These are phyloP conservation scores for Orgyia antiqua DNA, from an alignment of 2,888 invertebrate species.

Conservation along the genomic window DNA sequence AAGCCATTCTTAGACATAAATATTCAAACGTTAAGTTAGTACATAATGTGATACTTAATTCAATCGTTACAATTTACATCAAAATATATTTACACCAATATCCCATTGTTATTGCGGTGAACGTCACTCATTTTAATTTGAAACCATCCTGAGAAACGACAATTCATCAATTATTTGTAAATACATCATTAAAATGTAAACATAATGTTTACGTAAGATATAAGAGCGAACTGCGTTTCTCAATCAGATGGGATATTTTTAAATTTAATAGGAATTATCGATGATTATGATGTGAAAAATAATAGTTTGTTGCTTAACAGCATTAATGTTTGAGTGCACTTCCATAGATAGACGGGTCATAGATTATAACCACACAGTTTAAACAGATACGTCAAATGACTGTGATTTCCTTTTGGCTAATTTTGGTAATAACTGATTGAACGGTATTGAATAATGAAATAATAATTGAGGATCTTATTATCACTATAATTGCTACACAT, in stretches of 20 bases:
- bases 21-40: constrained; percentile 8
- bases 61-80: constrained; percentile 28
- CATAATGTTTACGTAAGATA: constrained; percentile 28
- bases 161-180: constrained; percentile 60
- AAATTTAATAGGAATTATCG: constrained; percentile 42
- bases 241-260: constrained; percentile 48
- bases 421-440: no score
- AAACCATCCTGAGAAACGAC: constrained; percentile 34
- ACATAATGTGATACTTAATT: constrained; percentile 11
- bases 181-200: constrained; percentile 55
- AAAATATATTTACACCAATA: constrained; percentile 33
- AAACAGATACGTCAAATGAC: no score
- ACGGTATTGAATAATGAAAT: no score
- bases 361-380: constrained; percentile 6
- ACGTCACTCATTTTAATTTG: constrained; percentile 65
- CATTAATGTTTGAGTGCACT: constrained; percentile 14
- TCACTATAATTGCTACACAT: no score
- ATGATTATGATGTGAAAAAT: constrained; percentile 25
- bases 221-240: constrained; percentile 48
- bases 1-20: constrained; percentile 6
- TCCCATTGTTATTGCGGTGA: constrained; percentile 52
- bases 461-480: no score
- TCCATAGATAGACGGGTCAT: background rate
- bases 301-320: constrained; percentile 20
- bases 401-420: no score